These are phyloP conservation scores for Lerema accius DNA, from an alignment of 1,140 invertebrate genomes.

Conservation along the genomic window DNA sequence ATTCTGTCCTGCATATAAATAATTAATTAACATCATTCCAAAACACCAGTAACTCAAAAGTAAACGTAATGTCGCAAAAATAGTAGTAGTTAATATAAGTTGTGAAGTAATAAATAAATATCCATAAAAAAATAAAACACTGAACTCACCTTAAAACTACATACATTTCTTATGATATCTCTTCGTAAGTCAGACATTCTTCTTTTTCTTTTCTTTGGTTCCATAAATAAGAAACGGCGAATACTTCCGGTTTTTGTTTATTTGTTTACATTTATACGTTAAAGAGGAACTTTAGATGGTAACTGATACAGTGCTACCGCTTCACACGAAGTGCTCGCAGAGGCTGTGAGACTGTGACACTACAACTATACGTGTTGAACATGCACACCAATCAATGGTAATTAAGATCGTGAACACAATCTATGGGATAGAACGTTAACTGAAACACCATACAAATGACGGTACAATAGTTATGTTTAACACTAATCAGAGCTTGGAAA, in stretches of 20 bases:
- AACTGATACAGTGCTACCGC: slow-evolving; percentile 39
- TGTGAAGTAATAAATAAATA: background rate
- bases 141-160: slow-evolving; percentile 23
- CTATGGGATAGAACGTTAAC: slow-evolving; percentile 40
- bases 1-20: too few species aligned
- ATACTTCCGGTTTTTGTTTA: slow-evolving; percentile 7
- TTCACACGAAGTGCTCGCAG: slow-evolving; percentile 41
- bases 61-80: too few species aligned
- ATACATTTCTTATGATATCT: background rate
- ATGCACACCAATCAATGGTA: slow-evolving; percentile 70
- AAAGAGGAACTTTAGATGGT: slow-evolving; percentile 38
- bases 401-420: slow-evolving; percentile 53
- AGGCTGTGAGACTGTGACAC: slow-evolving; percentile 48
- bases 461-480: slow-evolving; percentile 12
- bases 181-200: slow-evolving; percentile 14
- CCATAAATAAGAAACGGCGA: slow-evolving; percentile 5
- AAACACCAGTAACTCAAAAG: too few species aligned
- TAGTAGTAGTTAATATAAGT: too few species aligned
- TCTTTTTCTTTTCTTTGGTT: background rate
- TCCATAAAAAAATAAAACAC: background rate
- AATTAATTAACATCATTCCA: too few species aligned
- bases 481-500: too few species aligned
- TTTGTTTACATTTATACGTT: slow-evolving; percentile 50
- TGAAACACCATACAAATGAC: slow-evolving; percentile 20
- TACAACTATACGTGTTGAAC: slow-evolving; percentile 47